Evolutionary conservation across 2,888 invertebrate species (phyloP).

Genomic region (Hoplodrina ambigua): DNA sequence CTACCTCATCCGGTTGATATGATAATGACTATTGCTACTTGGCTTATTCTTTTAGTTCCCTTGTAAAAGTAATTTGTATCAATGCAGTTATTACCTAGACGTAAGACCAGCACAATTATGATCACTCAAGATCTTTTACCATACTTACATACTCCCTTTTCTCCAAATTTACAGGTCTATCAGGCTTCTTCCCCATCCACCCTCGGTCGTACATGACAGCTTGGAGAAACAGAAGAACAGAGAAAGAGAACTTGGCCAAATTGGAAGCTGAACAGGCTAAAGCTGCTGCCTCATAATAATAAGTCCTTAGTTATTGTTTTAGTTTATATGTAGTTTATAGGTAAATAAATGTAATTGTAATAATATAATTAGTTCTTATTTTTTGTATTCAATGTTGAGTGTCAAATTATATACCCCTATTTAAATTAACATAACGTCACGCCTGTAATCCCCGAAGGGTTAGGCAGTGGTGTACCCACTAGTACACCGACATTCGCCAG

Average conservation of each 20-base stretch:
- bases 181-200: slow-evolving; percentile 96
- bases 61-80: too few relatives aligned
- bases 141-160: too few relatives aligned
- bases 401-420: too few relatives aligned
- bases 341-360: slow-evolving; percentile 34
- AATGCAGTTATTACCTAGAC: too few relatives aligned
- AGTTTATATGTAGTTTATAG: slow-evolving; percentile 44
- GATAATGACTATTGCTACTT: too few relatives aligned
- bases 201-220: slow-evolving; percentile 95
- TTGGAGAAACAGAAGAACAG: slow-evolving; percentile 92
- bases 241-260: slow-evolving; percentile 75
- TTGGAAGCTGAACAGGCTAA: slow-evolving; percentile 74
- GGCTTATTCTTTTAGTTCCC: too few relatives aligned
- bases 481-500: too few relatives aligned
- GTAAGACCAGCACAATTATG: neutral
- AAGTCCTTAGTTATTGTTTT: slow-evolving; percentile 44
- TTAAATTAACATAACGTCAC: too few relatives aligned
- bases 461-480: too few relatives aligned
- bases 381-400: neutral
- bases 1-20: too few relatives aligned
- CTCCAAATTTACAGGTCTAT: slow-evolving; percentile 88
- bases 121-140: neutral
- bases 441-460: too few relatives aligned
- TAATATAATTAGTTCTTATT: neutral
- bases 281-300: slow-evolving; percentile 64